These are phyloP conservation scores for Ennomos erosarius DNA, from an alignment of 2,888 invertebrate species.

Conservation along the genomic window DNA sequence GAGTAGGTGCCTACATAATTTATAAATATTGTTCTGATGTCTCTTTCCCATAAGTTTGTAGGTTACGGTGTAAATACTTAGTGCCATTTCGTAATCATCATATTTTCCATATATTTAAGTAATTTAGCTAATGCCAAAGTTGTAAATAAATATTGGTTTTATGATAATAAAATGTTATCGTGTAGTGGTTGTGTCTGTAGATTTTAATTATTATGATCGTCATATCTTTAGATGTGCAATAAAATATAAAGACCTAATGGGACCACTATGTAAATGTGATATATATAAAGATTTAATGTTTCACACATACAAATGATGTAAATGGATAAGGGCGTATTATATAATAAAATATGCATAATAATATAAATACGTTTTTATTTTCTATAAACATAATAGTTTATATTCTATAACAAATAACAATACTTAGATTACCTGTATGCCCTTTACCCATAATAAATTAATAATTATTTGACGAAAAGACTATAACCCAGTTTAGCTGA, in stretches of 20 bases:
- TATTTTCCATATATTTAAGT: constrained; percentile 48
- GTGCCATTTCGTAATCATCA: constrained; percentile 69
- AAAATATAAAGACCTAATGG: constrained; percentile 32
- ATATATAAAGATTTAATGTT: constrained; percentile 46
- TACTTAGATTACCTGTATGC: too few relatives aligned
- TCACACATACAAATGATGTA: constrained; percentile 44
- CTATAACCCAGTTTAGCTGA: too few relatives aligned
- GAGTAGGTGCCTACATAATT: not conserved
- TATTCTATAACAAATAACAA: too few relatives aligned
- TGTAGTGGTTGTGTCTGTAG: constrained; percentile 64
- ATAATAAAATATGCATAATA: constrained; percentile 39
- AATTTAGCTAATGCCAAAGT: constrained; percentile 80
- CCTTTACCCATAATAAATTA: too few relatives aligned
- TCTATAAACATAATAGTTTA: too few relatives aligned
- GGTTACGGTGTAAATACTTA: constrained; percentile 62
- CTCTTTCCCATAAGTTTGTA: constrained; percentile 13
- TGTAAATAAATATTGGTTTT: constrained; percentile 62
- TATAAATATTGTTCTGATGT: constrained; percentile 5
- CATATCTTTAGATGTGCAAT: constrained; percentile 49
- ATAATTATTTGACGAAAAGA: too few relatives aligned
- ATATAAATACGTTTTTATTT: constrained; percentile 24
- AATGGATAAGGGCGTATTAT: constrained; percentile 54
- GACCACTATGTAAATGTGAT: constrained; percentile 57
- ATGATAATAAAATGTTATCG: constrained; percentile 41
- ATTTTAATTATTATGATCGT: constrained; percentile 30